A percentile compares a stretch with the other conserved stretches of the same genome.
phyloP scores from a whole-genome alignment of 2,797 vertebrate species.

The Squalus acanthias region DNA sequence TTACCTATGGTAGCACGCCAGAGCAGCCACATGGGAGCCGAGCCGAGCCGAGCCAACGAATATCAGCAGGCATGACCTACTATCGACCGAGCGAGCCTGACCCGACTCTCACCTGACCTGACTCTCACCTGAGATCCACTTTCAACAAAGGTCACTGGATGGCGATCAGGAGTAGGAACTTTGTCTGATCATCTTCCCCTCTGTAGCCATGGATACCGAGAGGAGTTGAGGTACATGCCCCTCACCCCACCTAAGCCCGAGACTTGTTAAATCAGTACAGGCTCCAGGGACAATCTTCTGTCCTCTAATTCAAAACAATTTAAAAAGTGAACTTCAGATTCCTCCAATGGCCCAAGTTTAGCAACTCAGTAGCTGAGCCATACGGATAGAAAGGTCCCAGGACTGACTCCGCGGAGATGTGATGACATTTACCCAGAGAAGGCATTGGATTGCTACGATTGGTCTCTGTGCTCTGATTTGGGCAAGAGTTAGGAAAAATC shows the following conservation, averaged over 20 bases:
- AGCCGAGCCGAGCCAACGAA: background rate
- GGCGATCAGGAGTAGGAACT: background rate
- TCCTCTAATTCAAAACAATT: no score
- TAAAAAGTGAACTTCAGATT: no score
- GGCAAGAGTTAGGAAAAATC: background rate
- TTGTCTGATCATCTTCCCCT: background rate
- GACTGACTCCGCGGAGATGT: background rate
- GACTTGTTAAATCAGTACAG: background rate
- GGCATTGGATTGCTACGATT: background rate
- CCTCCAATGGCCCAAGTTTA: no score
- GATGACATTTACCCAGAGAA: background rate
- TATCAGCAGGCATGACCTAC: background rate
- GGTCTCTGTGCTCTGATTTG: background rate
- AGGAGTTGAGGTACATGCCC: background rate
- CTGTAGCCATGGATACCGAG: background rate
- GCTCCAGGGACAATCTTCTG: no score
- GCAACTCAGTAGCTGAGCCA: background rate
- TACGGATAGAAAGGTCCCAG: background rate
- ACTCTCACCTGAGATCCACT: background rate
- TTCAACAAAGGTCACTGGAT: background rate
- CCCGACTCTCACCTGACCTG: background rate
- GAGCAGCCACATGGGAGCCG: background rate
- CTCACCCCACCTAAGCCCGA: background rate
- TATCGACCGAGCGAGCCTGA: background rate
- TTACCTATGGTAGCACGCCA: background rate